phyloP scores from a whole-genome alignment of 2,888 invertebrate species.

The Sylvicola cinctus region DNA sequence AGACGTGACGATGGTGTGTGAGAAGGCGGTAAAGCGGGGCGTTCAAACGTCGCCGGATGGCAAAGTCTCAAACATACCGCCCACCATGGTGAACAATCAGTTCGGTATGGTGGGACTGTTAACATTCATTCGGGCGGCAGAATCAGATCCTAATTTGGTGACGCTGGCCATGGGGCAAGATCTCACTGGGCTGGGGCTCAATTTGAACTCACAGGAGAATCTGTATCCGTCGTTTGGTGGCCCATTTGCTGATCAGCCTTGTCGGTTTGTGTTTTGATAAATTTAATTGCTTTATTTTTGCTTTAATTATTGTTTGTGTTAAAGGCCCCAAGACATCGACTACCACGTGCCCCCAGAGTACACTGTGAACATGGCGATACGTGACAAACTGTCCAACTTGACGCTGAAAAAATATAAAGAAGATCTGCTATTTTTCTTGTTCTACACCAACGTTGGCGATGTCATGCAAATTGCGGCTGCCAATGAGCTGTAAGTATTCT shows the following conservation, averaged over 20 bases:
- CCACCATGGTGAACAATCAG: slow-evolving; percentile 97
- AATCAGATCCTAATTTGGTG: slow-evolving; percentile 91
- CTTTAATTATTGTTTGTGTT: slow-evolving; percentile 10
- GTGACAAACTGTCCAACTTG: slow-evolving; percentile 86
- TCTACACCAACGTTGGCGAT: slow-evolving; percentile 98
- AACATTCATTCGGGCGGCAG: slow-evolving; percentile 94
- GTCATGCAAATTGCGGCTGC: slow-evolving; percentile 95
- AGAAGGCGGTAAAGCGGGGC: slow-evolving; percentile 47
- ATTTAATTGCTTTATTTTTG: not conserved
- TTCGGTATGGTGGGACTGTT: slow-evolving; percentile 97
- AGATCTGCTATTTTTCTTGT: slow-evolving; percentile 96
- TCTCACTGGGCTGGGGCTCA: slow-evolving; percentile 91
- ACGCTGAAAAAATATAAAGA: slow-evolving; percentile 95
- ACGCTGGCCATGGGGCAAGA: slow-evolving; percentile 95
- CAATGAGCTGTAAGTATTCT: slow-evolving; percentile 75
- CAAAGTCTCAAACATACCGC: slow-evolving; percentile 95
- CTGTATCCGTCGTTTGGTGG: slow-evolving; percentile 97
- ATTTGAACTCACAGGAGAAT: slow-evolving; percentile 95
- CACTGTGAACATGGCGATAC: slow-evolving; percentile 89
- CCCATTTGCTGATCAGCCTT: slow-evolving; percentile 95
- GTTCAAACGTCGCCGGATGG: slow-evolving; percentile 93
- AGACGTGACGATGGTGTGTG: slow-evolving; percentile 16
- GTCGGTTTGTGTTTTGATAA: slow-evolving; percentile 30
- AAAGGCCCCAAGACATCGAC: slow-evolving; percentile 93
- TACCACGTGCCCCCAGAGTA: slow-evolving; percentile 97